Base-by-base conservation (phyloP, 2,888 invertebrate genomes). In the Chydorus sphaericus region DNA sequence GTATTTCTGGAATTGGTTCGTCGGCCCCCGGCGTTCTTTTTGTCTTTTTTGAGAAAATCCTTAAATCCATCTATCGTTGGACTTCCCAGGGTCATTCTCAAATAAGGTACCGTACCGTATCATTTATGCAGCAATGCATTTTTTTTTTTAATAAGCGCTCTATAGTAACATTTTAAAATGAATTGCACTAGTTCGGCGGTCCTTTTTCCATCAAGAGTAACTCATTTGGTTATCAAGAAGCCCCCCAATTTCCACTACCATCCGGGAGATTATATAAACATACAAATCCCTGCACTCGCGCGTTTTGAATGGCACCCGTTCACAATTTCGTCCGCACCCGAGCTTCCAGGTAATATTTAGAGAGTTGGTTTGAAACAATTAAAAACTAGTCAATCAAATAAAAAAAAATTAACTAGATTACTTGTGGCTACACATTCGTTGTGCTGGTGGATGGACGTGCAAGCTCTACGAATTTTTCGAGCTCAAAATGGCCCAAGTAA, bases 291-390 rank as follows among this genome's bases (percentile, higher is more conserved):
- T 0, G 81, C 81, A 6, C 90, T 94, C 59, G 92, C 94, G 1
- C 80, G 81, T 57, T 89, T 88, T 65, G 94, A 96, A 71, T 94
- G 93, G 93, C 94, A 94, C 76, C 93, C 94, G 0, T 93, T 96
- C 66, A 94, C 94, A 1, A 85, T 94, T 61, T 93, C 92, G 73
- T 91, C 91, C 64, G 91, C 93, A 7, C 94, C 94, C 0, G 93
- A 94, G 69, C 85, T 90, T 67, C 84, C 86, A 74, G 86, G 88
- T 71, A 61, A 10, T 6, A 23, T 11, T 26, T 38, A 18, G n/a
- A n/a, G n/a, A n/a, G n/a, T n/a, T n/a, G n/a, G n/a, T n/a, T n/a
- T n/a, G n/a, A n/a, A n/a, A n/a, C n/a, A n/a, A n/a, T n/a, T n/a
- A n/a, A n/a, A n/a, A n/a, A n/a, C n/a, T n/a, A n/a, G n/a, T n/a